A percentile compares a stretch with the other conserved stretches of the same genome.
Evolutionary conservation across 2,113 vertebrate species (phyloP).

Genomic region (Protobothrops mucrosquamatus): DNA sequence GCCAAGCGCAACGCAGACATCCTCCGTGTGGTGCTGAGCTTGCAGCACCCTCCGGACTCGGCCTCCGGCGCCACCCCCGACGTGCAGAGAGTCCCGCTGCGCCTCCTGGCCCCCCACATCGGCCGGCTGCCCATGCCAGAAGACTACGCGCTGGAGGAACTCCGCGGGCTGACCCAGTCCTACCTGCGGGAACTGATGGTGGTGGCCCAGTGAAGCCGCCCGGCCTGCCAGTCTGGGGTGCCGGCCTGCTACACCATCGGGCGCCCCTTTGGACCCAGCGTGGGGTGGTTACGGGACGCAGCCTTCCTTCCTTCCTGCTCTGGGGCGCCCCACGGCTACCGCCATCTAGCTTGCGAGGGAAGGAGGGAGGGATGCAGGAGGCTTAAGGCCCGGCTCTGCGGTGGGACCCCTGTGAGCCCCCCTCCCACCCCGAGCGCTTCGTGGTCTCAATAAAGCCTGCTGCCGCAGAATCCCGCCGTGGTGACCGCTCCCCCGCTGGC

Average conservation of each 20-base stretch:
- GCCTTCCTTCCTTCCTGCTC: neutral
- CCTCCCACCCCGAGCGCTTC: neutral
- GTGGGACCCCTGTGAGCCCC: neutral
- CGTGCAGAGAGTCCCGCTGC: conserved; percentile 71
- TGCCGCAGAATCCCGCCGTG: neutral
- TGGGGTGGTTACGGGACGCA: rapidly evolving
- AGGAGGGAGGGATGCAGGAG: too few relatives aligned
- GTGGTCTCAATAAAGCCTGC: conserved; percentile 20
- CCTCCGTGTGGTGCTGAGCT: conserved; percentile 83
- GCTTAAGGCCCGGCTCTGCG: neutral
- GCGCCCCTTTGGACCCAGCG: neutral
- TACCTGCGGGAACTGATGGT: conserved; percentile 85
- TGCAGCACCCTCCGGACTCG: conserved; percentile 78
- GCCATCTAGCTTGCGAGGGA: neutral
- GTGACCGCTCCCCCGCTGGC: neutral
- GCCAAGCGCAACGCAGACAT: conserved; percentile 93
- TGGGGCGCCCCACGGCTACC: neutral
- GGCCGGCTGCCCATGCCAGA: conserved; percentile 91
- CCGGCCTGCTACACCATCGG: rapidly evolving
- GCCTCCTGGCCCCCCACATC: conserved; percentile 84
- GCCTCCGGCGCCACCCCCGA: conserved; percentile 38
- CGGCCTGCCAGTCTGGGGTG: rapidly evolving
- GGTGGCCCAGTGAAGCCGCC: conserved; percentile 64
- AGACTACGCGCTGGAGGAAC: conserved; percentile 93
- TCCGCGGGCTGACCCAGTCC: conserved; percentile 86